These are phyloP conservation scores for Macropis europaea DNA, from an alignment of 2,888 invertebrate species.

Conservation along the genomic window DNA sequence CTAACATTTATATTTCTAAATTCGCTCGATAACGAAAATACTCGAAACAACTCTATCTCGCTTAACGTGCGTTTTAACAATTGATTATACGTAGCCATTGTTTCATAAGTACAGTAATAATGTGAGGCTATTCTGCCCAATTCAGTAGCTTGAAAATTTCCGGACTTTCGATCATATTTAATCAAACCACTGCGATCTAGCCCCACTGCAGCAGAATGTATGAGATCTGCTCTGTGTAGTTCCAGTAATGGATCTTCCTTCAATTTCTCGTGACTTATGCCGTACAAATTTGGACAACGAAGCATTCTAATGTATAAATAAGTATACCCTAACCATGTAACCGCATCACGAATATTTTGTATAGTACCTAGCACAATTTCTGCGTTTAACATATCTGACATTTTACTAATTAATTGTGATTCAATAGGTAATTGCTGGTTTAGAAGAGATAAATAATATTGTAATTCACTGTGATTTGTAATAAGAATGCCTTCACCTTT, in stretches of 20 bases:
- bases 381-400: conserved; percentile 98
- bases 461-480: conserved; percentile 98
- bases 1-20: conserved; percentile 95
- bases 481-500: conserved; percentile 98
- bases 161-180: conserved; percentile 97
- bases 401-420: conserved; percentile 94
- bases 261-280: conserved; percentile 86
- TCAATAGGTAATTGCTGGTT: conserved; percentile 99
- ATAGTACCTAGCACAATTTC: conserved; percentile 98
- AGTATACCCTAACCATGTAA: conserved; percentile 97
- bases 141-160: conserved; percentile 94
- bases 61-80: conserved; percentile 96
- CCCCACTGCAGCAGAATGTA: conserved; percentile 95
- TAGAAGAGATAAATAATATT: conserved; percentile 97
- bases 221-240: conserved; percentile 94
- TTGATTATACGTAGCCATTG: conserved; percentile 98
- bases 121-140: conserved; percentile 98
- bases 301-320: conserved; percentile 98
- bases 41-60: conserved; percentile 97
- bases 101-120: conserved; percentile 98
- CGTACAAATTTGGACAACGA: conserved; percentile 93
- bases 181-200: conserved; percentile 96
- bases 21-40: conserved; percentile 99
- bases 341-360: conserved; percentile 93
- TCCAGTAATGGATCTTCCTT: conserved; percentile 93